These are phyloP conservation scores for Tapera naevia DNA, from an alignment of 2,797 vertebrate species.

Conservation along the genomic window DNA sequence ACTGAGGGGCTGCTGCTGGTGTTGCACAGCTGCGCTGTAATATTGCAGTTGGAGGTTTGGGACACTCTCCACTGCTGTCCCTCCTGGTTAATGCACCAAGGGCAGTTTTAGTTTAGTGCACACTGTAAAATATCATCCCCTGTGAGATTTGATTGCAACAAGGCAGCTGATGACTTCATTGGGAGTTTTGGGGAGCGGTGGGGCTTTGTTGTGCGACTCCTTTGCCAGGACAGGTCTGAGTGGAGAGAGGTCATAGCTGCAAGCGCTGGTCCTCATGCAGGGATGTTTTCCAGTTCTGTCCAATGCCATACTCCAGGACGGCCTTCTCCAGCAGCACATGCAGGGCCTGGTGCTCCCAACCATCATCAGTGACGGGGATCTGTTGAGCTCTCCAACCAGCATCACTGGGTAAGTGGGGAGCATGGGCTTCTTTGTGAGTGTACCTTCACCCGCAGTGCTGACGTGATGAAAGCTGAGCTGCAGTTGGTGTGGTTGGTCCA, in stretches of 20 bases:
- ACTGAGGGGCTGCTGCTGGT: fast-evolving
- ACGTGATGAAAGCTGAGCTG: neutral
- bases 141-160: fast-evolving
- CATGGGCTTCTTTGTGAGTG: fast-evolving
- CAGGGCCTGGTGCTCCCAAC: neutral
- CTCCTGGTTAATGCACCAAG: neutral
- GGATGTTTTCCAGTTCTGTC: conserved; percentile 35
- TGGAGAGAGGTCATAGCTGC: neutral
- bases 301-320: neutral
- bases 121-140: fast-evolving
- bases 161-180: neutral
- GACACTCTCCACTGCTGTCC: neutral
- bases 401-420: conserved; percentile 32
- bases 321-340: conserved; percentile 32
- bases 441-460: neutral
- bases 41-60: fast-evolving
- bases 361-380: conserved; percentile 7
- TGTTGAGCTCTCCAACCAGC: conserved; percentile 1
- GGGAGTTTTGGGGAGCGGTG: neutral
- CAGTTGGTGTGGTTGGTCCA: fast-evolving
- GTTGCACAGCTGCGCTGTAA: fast-evolving
- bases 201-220: neutral
- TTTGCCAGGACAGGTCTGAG: neutral
- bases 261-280: neutral
- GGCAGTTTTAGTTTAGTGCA: neutral